Base-by-base conservation (phyloP, 2,113 vertebrate species). In the Rana temporaria region DNA sequence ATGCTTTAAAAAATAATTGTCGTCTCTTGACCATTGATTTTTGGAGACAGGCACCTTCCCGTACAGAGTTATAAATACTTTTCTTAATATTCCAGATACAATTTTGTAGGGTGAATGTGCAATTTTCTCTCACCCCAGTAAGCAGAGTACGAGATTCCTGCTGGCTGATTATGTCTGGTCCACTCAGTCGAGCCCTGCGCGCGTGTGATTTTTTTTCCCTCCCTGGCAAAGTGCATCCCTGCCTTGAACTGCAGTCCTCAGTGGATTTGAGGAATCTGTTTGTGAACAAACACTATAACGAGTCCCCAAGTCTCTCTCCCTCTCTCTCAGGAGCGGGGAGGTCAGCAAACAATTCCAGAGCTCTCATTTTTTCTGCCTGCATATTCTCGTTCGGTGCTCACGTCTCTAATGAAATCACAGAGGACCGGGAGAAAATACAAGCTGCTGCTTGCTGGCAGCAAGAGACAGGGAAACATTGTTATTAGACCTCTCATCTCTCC, bases 331-430 rank as follows among this genome's bases (percentile, higher is more conserved):
- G 85, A 85, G 17, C 52, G 0, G 16, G 26, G 74, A 68, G 24
- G 79, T 84, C 18, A 30, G 55, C 84, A 67, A 70, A 80, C 24
- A 87, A 67, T 62, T 79, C 32, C 59, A 14, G 17, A 64, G 56
- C 0, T 48, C 68, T 14, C 52, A 79, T 8, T 53, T 64, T 68
- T 24, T 74, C 48, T 22, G 69, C 66, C 38, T 4, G 0, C 53
- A 74, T 79, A 64, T 30, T 84, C 68, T 72, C 72, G 81, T 69
- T 56, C 66, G 72, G n/a, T 77, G 68, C 71, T 53, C 62, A 22
- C 32, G 42, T 42, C 65, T 55, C 30, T 60, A 32, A 74, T 74
- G 26, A 55, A 60, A 71, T 18, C 4, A 19, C n/a, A 81, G 68
- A 48, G 3, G 18, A 52, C 22, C 12, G 9, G 48, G 22, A 30